Evolutionary conservation across 1,140 invertebrate species (phyloP).

Genomic region (Melipona quadrifasciata): DNA sequence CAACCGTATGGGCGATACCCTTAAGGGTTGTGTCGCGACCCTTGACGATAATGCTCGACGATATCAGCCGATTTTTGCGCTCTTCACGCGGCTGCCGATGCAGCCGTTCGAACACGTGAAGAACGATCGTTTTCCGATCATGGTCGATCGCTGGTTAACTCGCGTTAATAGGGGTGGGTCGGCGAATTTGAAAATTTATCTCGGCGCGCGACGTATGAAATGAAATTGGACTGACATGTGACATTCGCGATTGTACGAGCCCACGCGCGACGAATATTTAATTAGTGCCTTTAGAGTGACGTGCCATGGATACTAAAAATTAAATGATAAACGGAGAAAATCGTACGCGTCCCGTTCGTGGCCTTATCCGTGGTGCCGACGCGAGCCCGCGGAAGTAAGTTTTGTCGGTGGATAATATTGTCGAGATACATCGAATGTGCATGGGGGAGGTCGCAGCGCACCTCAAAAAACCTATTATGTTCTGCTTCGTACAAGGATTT

Average conservation of each 20-base stretch:
- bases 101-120: slow-evolving; percentile 31
- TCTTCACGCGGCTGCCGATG: slow-evolving; percentile 27
- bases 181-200: neutral
- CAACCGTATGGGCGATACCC: slow-evolving; percentile 58
- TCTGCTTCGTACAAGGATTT: slow-evolving; percentile 78
- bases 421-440: slow-evolving; percentile 37
- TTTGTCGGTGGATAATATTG: slow-evolving; percentile 16
- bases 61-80: neutral
- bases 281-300: slow-evolving; percentile 41
- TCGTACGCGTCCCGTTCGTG: neutral
- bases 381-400: neutral
- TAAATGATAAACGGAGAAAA: neutral
- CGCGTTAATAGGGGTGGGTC: neutral
- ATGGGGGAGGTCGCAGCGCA: slow-evolving; percentile 70
- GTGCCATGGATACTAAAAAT: slow-evolving; percentile 26
- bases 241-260: neutral
- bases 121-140: neutral
- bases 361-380: neutral
- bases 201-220: neutral
- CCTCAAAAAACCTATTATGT: slow-evolving; percentile 74
- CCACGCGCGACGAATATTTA: slow-evolving; percentile 21
- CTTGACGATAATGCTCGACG: slow-evolving; percentile 17
- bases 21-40: slow-evolving; percentile 48
- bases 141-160: neutral
- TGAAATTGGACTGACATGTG: neutral